Conservation (phyloP, 2,888 invertebrate species). For the Lacanobia oleracea region DNA sequence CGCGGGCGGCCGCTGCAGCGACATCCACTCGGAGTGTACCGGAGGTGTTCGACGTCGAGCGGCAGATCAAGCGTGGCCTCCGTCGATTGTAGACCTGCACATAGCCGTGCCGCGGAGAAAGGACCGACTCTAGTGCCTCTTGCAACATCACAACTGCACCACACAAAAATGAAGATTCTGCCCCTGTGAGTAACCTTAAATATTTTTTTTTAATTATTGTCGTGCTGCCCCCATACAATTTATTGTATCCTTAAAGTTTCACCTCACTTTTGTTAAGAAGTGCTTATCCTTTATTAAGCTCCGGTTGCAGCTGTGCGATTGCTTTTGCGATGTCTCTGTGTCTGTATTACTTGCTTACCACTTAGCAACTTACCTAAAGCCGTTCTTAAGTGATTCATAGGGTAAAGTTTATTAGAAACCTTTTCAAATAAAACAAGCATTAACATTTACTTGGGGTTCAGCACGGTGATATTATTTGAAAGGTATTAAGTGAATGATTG, state of each 20-base stretch:
- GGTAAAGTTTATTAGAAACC: slow-evolving; percentile 7
- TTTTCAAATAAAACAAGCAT: slow-evolving; percentile 4
- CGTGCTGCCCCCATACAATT: slow-evolving; percentile 22
- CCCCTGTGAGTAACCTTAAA: slow-evolving; percentile 80
- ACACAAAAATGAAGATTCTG: slow-evolving; percentile 84
- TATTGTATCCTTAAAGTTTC: slow-evolving; percentile 16
- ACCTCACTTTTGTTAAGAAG: slow-evolving; percentile 38
- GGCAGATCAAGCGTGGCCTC: slow-evolving; percentile 86
- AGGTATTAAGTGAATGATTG: slow-evolving; percentile 38
- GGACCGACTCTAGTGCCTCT: slow-evolving; percentile 77
- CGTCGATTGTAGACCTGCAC: slow-evolving; percentile 85
- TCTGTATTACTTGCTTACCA: slow-evolving; percentile 35
- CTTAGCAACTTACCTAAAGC: slow-evolving; percentile 7
- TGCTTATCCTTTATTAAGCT: slow-evolving; percentile 47
- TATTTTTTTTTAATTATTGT: slow-evolving; percentile 35
- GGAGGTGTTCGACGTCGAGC: slow-evolving; percentile 74
- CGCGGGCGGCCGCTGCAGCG: slow-evolving; percentile 67
- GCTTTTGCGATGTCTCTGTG: slow-evolving; percentile 79
- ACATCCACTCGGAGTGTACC: slow-evolving; percentile 74
- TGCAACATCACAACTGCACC: slow-evolving; percentile 73
- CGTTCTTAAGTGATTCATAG: slow-evolving; percentile 16
- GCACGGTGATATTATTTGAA: slow-evolving; percentile 69
- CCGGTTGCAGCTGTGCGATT: slow-evolving; percentile 83
- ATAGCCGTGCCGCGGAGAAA: slow-evolving; percentile 81
- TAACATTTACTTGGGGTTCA: slow-evolving; percentile 42